phyloP scores from a whole-genome alignment of 2,797 vertebrate genomes.

The Pantherophis alleghaniensis region DNA sequence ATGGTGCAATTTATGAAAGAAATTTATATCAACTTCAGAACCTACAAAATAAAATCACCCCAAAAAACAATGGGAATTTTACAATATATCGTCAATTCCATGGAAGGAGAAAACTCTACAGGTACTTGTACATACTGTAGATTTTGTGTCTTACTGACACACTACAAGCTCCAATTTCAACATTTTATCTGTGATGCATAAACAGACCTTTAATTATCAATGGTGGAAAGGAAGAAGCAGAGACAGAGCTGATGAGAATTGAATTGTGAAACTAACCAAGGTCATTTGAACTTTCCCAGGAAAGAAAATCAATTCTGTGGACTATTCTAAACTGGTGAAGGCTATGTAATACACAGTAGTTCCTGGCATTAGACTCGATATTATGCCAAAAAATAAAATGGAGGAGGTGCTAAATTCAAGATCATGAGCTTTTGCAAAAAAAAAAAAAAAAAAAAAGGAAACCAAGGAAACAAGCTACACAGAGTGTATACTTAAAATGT shows the following conservation, averaged over 20 bases:
- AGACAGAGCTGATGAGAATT: neutral
- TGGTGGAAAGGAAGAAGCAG: neutral
- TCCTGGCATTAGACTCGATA: neutral
- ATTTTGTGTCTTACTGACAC: neutral
- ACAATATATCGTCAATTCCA: neutral
- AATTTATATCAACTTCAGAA: neutral
- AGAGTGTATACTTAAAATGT: neutral
- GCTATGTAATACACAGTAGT: neutral
- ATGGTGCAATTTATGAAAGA: neutral
- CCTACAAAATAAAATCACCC: neutral
- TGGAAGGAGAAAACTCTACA: neutral
- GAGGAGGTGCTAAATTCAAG: neutral
- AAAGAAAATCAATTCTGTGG: neutral
- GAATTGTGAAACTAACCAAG: neutral
- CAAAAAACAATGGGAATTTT: neutral
- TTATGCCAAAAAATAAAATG: neutral
- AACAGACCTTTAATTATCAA: neutral
- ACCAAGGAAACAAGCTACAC: neutral
- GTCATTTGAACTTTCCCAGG: neutral
- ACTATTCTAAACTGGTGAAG: neutral
- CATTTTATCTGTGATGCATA: neutral
- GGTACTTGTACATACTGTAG: neutral
- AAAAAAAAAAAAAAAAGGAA: no score
- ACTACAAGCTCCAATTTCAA: neutral
- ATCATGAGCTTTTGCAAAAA: neutral